phyloP scores from a whole-genome alignment of 2,113 vertebrate species.

The Uria aalge region DNA sequence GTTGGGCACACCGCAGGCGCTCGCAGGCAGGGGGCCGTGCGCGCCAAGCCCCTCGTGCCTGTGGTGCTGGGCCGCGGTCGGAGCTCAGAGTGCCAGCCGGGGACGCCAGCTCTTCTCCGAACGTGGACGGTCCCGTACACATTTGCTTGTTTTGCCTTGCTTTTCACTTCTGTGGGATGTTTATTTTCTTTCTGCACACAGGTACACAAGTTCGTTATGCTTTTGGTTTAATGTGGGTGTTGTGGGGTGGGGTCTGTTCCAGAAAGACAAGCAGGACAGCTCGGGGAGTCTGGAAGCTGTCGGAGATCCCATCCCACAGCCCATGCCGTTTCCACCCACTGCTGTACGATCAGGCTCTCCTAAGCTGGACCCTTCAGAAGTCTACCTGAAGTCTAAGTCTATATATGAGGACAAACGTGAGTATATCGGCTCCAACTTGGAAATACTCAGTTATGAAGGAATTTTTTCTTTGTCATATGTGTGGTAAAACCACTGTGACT shows the following conservation, averaged over 20 bases:
- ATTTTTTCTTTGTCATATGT: neutral
- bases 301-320: constrained; percentile 78
- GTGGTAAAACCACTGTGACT: neutral
- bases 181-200: neutral
- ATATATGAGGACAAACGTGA: constrained; percentile 94
- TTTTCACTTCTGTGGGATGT: neutral
- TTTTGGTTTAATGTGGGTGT: neutral
- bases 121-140: rapidly evolving
- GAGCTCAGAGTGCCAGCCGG: neutral
- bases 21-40: neutral
- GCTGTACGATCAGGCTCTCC: constrained; percentile 83
- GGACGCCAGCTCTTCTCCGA: neutral
- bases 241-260: constrained; percentile 47
- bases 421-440: constrained; percentile 45
- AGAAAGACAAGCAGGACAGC: constrained; percentile 82
- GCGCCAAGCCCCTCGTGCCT: rapidly evolving
- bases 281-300: constrained; percentile 81
- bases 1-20: neutral
- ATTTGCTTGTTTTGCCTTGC: neutral
- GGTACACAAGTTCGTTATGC: neutral
- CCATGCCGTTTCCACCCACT: constrained; percentile 81
- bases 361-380: constrained; percentile 91
- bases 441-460: neutral
- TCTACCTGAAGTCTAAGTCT: constrained; percentile 94
- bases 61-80: rapidly evolving